Percentiles rank a stretch among this genome's conserved stretches.
Conservation (phyloP, 2,888 invertebrate species). For the Apamea crenata region DNA sequence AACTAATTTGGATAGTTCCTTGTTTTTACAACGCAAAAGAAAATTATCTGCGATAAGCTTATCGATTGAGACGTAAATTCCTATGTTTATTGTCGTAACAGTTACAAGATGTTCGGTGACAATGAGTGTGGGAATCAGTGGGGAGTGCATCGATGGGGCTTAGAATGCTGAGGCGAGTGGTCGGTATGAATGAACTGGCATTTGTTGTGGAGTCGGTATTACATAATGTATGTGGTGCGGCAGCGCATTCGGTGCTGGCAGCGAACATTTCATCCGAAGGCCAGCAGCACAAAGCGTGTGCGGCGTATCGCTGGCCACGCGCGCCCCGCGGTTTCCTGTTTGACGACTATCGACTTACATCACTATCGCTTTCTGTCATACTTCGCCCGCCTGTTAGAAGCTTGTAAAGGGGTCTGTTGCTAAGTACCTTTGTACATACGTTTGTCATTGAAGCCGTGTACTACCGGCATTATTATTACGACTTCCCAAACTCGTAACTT, state of each 20-base stretch:
- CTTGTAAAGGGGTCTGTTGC: conserved; percentile 88
- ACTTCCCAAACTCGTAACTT: conserved; percentile 81
- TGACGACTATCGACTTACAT: conserved; percentile 90
- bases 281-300: conserved; percentile 85
- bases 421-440: conserved; percentile 80
- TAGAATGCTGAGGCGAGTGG: conserved; percentile 76
- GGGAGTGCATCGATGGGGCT: conserved; percentile 74
- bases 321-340: conserved; percentile 89
- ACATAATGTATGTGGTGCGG: conserved; percentile 84
- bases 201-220: conserved; percentile 83
- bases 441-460: conserved; percentile 84
- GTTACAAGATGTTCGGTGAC: conserved; percentile 66
- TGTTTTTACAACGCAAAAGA: conserved; percentile 83
- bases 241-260: conserved; percentile 74
- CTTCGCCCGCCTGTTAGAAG: conserved; percentile 86
- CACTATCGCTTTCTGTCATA: conserved; percentile 89
- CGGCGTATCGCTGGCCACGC: conserved; percentile 86
- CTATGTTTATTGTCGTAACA: conserved; percentile 57
- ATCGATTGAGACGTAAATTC: conserved; percentile 71
- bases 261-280: conserved; percentile 87
- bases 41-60: conserved; percentile 82
- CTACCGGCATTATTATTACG: conserved; percentile 84
- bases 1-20: conserved; percentile 82
- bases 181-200: conserved; percentile 85
- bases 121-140: conserved; percentile 67